Evolutionary conservation across 2,113 vertebrate species (phyloP), one percentile per base, ranked within the genome.

Genomic region (Chlorodrepanis virens): DNA sequence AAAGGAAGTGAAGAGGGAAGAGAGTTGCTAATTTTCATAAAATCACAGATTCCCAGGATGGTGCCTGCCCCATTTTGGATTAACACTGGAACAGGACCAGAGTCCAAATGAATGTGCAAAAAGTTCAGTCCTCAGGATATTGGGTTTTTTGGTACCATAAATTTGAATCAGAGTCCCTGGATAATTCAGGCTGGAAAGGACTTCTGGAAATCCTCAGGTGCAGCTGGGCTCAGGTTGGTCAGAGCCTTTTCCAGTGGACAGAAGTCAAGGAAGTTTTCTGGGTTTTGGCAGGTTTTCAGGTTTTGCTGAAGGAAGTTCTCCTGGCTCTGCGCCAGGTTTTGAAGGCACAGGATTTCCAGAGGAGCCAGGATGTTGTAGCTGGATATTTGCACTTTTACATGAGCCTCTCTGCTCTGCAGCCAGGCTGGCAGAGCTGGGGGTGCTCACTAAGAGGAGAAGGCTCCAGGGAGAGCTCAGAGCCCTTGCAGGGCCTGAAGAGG

Each of bases 401-500:
- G 17, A 87, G 20, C 47, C 1, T 2, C 24, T 79, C 54, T 77
- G 45, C 53, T 0, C 0, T 70, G 57, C 31, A 47, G 67, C 25
- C 57, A 15, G 50, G 35, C 67, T 65, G 50, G 50, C 3, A 50
- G 25, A 57, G 31, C 67, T 88, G 59, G 44, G 68, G 2, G 2
- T 9, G 44, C 15, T 89, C 76, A 7, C 18, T 59, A 68, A 20
- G 44, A 65, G 15, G 67, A 19, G 50, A 37, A 57, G n/a, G 59
- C 2, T 88, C 50, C 59, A 72, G 35, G 29, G 40, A 56, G 6
- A 63, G 4, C 65, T 40, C 28, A 40, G 84, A 87, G 74, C 28
- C 27, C 53, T 37, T 1, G 0, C 63, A 68, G 64, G 12, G 24
- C 12, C 47, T 42, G 0, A 56, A 64, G 57, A 24, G 42, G 35